phyloP scores from a whole-genome alignment of 1,140 invertebrate genomes.

The Bombus vancouverensis region DNA sequence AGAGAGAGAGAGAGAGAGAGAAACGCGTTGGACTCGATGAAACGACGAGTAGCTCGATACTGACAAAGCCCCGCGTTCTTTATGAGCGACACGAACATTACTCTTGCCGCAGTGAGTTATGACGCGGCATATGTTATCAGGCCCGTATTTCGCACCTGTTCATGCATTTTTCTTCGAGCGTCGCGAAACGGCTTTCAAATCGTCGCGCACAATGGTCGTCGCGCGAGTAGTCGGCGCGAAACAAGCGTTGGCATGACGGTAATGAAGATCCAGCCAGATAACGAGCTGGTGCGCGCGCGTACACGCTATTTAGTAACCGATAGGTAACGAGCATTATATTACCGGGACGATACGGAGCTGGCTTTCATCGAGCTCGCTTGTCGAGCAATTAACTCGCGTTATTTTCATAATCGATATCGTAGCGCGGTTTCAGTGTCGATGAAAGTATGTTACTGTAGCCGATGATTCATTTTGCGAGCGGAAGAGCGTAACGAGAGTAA shows the following conservation, averaged over 20 bases:
- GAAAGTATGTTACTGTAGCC: neutral
- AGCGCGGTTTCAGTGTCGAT: neutral
- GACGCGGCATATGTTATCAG: conserved; percentile 44
- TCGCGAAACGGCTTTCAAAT: neutral
- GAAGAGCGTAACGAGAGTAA: neutral
- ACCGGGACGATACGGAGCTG: neutral
- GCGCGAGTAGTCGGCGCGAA: neutral
- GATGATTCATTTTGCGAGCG: neutral
- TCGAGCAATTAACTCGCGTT: conserved; percentile 27
- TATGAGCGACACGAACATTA: conserved; percentile 43
- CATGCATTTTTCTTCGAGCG: conserved; percentile 42
- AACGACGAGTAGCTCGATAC: conserved; percentile 71
- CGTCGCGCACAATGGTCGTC: conserved; percentile 13
- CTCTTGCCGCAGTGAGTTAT: conserved; percentile 40
- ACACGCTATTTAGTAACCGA: conserved; percentile 5
- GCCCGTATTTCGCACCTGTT: conserved; percentile 48
- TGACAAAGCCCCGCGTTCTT: conserved; percentile 60
- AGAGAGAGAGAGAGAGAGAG: conserved; percentile 4
- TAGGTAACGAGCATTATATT: neutral
- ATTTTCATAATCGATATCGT: conserved; percentile 13
- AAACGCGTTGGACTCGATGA: conserved; percentile 56
- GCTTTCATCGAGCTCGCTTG: neutral
- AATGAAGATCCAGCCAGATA: conserved; percentile 2
- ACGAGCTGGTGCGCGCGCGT: neutral
- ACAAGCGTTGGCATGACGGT: neutral